These are phyloP conservation scores for Aegypius monachus DNA, from an alignment of 2,113 vertebrate genomes.

Conservation along the genomic window DNA sequence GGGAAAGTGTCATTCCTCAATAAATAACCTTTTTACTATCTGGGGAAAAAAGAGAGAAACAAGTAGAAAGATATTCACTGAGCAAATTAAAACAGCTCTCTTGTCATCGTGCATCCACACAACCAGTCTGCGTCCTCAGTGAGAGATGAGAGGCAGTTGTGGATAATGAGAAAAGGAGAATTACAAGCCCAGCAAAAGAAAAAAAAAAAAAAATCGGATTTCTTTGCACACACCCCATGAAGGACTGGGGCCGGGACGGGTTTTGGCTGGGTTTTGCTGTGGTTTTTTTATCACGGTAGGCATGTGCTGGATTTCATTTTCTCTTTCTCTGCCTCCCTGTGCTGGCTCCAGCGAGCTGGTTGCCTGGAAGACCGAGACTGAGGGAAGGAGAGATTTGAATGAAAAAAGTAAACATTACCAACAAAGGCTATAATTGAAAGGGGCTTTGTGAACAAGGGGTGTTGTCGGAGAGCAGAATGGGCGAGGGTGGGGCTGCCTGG, in stretches of 20 bases:
- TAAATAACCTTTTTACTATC: background rate
- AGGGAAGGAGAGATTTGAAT: constrained; percentile 54
- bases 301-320: constrained; percentile 9
- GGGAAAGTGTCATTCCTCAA: background rate
- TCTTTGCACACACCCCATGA: background rate
- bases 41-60: background rate
- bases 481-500: constrained; percentile 48
- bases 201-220: background rate
- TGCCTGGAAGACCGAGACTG: constrained; percentile 24
- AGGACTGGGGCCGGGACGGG: background rate
- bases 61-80: background rate
- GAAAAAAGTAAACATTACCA: constrained; percentile 68
- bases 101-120: background rate
- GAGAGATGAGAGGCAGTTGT: background rate
- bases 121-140: background rate
- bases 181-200: background rate
- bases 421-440: constrained; percentile 73
- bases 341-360: background rate
- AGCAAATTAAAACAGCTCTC: constrained; percentile 5
- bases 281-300: background rate
- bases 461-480: constrained; percentile 52
- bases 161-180: background rate
- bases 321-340: background rate
- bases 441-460: constrained; percentile 67
- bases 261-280: background rate